Base-by-base conservation (phyloP, 2,888 invertebrate genomes). In the Belgica antarctica region DNA sequence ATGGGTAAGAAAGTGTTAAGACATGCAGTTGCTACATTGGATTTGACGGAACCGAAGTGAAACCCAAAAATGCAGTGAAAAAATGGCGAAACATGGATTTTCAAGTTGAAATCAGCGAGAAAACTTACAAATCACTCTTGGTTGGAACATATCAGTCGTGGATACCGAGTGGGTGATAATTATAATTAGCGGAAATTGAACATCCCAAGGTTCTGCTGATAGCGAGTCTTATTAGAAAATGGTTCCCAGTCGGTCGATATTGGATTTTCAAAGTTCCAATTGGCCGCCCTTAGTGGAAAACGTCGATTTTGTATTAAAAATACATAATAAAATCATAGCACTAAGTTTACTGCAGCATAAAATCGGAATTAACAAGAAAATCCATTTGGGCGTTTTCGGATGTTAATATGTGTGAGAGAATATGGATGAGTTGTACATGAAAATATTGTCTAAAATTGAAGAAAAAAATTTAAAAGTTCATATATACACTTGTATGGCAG, bases 41-140 rank as follows among this genome's bases (percentile, higher is more conserved):
- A 10, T 4, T 47, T 15, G 12, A 4, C 22, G 22, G 8, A 52
- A 22, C 22, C 5, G 17, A 10, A 66, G 27, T n/a, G n/a, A n/a
- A n/a, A n/a, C n/a, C n/a, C n/a, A n/a, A n/a, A 46, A 27, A 22
- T 25, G 10, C 22, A n/a, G 34, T 41, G 57, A 68, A 68, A 66
- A 68, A 68, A 68, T 68, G 68, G 68, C 68, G 68, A 68, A 68
- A 68, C 68, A 68, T 68, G 22, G 12, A 46, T 65, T 28, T 68
- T 47, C 68, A 68, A 25, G 34, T 28, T 19, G 19, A 57, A n/a
- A n/a, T n/a, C n/a, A n/a, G n/a, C n/a, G n/a, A n/a, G n/a, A n/a
- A 34, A 34, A 34, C 24, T 68, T 68, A 31, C 62, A 5, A 7
- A 27, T n/a, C 22, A 19, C 1, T 65, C 8, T 2, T 5, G 12